These are phyloP conservation scores for Sebastes schlegelii DNA, from an alignment of 2,113 vertebrate species.

Conservation along the genomic window DNA sequence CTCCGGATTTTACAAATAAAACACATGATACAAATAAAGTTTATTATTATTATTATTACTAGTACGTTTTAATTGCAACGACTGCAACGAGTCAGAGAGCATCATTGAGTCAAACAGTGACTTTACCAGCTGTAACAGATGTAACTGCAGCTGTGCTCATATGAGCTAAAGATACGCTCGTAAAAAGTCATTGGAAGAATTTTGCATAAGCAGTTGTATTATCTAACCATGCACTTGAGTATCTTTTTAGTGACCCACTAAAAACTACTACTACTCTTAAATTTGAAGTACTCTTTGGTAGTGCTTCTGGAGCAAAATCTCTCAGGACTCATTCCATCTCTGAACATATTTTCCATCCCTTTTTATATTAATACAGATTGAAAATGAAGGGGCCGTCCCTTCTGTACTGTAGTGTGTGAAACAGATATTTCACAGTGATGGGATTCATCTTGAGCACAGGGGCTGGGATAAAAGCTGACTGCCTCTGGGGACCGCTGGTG, in stretches of 20 bases:
- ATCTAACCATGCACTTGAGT: background rate
- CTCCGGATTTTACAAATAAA: background rate
- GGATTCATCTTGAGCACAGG: slow-evolving; percentile 53
- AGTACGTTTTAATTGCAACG: no score
- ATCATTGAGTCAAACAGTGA: no score
- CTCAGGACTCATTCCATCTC: slow-evolving; percentile 4
- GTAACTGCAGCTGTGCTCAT: no score
- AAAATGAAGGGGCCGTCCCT: slow-evolving; percentile 4
- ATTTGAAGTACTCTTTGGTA: background rate
- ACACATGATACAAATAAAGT: no score
- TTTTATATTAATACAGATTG: slow-evolving; percentile 22
- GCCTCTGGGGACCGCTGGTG: slow-evolving; percentile 15
- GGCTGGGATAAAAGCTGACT: slow-evolving; percentile 30
- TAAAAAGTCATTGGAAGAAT: background rate
- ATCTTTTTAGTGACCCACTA: background rate
- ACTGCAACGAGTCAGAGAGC: no score
- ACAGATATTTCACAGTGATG: slow-evolving; percentile 25
- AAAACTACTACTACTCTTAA: slow-evolving; percentile 10
- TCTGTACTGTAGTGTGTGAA: slow-evolving; percentile 24
- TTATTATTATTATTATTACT: no score
- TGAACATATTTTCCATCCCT: background rate
- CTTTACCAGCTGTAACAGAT: no score
- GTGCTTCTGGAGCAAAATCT: background rate
- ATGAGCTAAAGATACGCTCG: no score
- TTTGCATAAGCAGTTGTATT: background rate